These are phyloP conservation scores for Rhinatrema bivittatum DNA, from an alignment of 2,797 vertebrate genomes.

Conservation along the genomic window DNA sequence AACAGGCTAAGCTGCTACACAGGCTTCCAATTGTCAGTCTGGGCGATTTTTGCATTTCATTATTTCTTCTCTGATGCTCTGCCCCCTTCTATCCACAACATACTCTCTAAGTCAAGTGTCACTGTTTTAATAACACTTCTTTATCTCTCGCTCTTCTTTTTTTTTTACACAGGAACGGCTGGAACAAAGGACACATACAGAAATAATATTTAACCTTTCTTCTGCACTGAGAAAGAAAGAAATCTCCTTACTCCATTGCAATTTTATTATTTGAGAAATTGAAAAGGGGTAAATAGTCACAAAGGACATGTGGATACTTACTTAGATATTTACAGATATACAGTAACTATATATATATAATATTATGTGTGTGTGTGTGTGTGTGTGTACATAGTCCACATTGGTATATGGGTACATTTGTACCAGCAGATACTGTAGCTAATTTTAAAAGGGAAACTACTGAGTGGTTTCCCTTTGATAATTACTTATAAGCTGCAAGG, in stretches of 20 bases:
- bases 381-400: no score
- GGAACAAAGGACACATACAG: slow-evolving; percentile 51
- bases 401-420: no score
- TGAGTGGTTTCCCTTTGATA: no score
- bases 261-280: slow-evolving; percentile 42
- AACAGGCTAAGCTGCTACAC: slow-evolving; percentile 94
- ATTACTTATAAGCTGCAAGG: no score
- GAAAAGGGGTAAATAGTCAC: slow-evolving; percentile 39
- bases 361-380: no score
- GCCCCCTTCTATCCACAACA: slow-evolving; percentile 53
- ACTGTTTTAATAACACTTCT: slow-evolving; percentile 73
- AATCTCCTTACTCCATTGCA: slow-evolving; percentile 37
- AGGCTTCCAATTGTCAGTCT: slow-evolving; percentile 76
- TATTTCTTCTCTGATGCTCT: slow-evolving; percentile 70
- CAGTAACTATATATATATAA: no score
- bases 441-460: no score
- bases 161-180: slow-evolving; percentile 45
- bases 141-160: slow-evolving; percentile 72
- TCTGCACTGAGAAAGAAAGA: slow-evolving; percentile 14
- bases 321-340: no score
- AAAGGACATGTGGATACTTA: no score
- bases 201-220: slow-evolving; percentile 45
- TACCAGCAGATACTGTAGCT: no score
- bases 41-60: slow-evolving; percentile 80
- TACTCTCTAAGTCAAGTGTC: slow-evolving; percentile 53